Conservation (phyloP, 23 tunicate genomes). For the Clavelina lepadiformis region DNA sequence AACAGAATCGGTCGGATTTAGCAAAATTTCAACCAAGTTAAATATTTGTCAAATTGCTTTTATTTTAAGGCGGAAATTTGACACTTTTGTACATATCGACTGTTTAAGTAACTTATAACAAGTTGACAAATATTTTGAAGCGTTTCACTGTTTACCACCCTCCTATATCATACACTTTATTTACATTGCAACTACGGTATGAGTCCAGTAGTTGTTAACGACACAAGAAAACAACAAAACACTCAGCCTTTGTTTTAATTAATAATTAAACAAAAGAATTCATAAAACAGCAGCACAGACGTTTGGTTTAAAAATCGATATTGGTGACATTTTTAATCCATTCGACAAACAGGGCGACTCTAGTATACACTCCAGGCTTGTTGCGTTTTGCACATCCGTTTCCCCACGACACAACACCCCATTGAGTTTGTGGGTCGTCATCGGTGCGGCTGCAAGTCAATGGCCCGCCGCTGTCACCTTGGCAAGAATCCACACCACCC, state of each 20-base stretch:
- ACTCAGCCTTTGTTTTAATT: not conserved
- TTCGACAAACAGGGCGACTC: constrained; percentile 16
- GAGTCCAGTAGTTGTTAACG: too few species aligned
- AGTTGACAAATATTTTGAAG: too few species aligned
- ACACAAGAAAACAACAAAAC: too few species aligned
- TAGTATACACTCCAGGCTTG: constrained; percentile 43
- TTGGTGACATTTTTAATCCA: constrained; percentile 14
- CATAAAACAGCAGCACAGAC: too few species aligned
- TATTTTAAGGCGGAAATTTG: too few species aligned
- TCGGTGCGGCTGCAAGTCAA: constrained; percentile 4
- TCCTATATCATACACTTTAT: not conserved
- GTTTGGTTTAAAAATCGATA: constrained; percentile 13
- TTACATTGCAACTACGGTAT: not conserved
- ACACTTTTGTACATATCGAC: too few species aligned
- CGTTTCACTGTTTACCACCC: too few species aligned
- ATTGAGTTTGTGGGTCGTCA: constrained; percentile 1
- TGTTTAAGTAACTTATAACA: too few species aligned
- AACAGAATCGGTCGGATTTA: too few species aligned
- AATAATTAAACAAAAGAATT: not conserved
- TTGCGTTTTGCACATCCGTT: constrained; percentile 30
- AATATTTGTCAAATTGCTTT: too few species aligned
- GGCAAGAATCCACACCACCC: constrained; percentile 32
- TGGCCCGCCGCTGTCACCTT: constrained; percentile 53
- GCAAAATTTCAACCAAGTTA: too few species aligned
- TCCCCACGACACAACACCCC: constrained; percentile 45